Base-by-base conservation (phyloP, 2,888 invertebrate species). In the Ophion ventricosus region DNA sequence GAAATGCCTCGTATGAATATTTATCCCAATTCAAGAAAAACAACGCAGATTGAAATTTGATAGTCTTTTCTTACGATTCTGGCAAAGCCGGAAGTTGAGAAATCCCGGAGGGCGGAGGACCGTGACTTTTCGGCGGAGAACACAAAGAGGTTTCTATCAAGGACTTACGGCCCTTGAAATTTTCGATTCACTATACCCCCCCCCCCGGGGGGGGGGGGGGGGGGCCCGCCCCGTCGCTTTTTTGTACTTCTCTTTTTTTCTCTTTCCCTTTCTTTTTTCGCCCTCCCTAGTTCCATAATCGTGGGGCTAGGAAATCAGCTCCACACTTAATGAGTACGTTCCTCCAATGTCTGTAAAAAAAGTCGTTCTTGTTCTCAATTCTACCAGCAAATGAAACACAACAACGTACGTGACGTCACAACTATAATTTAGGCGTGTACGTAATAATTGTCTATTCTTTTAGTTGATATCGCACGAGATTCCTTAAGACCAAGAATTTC, bases 41-140 rank as follows among this genome's bases (percentile, higher is more conserved):
- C 10, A 35, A 14, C 8, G 10, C 3, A 29, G 26, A 75, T 64
- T 20, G 14, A 20, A 17, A 29, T 54, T 66, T 17, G 25, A 29
- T 14, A 29, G 11, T 66, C 23, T 40, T 64, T 61, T 66, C 14
- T 40, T 29, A 14, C 14, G 40, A 66, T 43, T 67, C 14, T 29
- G 20, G n/a, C 10, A 80, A 56, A 70, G 25, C 61, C 25, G 69
- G 61, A 43, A 76, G 35, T 40, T 40, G 40, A 54, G 23, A 17
- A 25, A 56, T 17, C 7, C 4, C 40, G 23, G 25, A 64, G 29
- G 25, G n/a, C 17, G 56, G 35, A 40, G 26, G n/a, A 17, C 23
- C 61, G 74, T 75, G 2, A 67, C 2, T 67, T 54, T 61, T 40
- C 43, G 29, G 23, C 8, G 35, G 4, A 49, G 54, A 75, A 14